Percentiles rank a stretch among this genome's conserved stretches.
Evolutionary conservation across 2,888 invertebrate genomes (phyloP).

Genomic region (Ernsta delagoae): DNA sequence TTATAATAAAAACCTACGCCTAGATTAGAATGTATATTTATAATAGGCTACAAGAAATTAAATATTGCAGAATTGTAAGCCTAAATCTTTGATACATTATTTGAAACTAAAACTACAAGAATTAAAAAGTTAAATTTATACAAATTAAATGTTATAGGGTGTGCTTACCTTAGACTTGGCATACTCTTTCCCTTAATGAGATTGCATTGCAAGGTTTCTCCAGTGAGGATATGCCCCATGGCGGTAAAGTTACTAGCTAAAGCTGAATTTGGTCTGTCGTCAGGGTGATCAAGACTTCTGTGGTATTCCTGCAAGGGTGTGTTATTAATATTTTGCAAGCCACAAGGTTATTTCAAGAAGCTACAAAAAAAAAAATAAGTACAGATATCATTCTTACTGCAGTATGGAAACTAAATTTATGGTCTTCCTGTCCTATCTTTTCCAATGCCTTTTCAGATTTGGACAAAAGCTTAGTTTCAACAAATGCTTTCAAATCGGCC

Average conservation of each 20-base stretch:
- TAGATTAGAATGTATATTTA: background rate
- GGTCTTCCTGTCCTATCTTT: constrained; percentile 93
- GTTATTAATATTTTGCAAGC: constrained; percentile 12
- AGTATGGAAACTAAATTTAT: constrained; percentile 82
- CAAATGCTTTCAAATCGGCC: constrained; percentile 95
- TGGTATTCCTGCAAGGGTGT: constrained; percentile 89
- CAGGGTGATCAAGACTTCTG: constrained; percentile 92
- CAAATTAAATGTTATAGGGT: background rate
- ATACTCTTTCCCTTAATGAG: constrained; percentile 97
- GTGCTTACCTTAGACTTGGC: constrained; percentile 94
- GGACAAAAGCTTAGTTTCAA: constrained; percentile 95
- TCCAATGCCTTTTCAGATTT: constrained; percentile 96
- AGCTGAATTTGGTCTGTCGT: constrained; percentile 89
- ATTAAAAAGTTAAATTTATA: background rate
- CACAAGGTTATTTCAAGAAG: constrained; percentile 16
- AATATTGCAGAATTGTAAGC: background rate
- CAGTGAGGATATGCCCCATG: constrained; percentile 79
- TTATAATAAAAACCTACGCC: constrained; percentile 9
- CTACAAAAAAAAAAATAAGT: constrained; percentile 58
- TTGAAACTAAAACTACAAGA: constrained; percentile 25
- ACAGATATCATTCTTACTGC: constrained; percentile 87
- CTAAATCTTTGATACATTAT: constrained; percentile 3
- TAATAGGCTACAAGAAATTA: constrained; percentile 10
- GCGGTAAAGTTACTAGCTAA: constrained; percentile 87
- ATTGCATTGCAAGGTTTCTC: constrained; percentile 85